Conservation (phyloP, 53 echinoderm and acorn worm species). For the Stichopus horrens region DNA sequence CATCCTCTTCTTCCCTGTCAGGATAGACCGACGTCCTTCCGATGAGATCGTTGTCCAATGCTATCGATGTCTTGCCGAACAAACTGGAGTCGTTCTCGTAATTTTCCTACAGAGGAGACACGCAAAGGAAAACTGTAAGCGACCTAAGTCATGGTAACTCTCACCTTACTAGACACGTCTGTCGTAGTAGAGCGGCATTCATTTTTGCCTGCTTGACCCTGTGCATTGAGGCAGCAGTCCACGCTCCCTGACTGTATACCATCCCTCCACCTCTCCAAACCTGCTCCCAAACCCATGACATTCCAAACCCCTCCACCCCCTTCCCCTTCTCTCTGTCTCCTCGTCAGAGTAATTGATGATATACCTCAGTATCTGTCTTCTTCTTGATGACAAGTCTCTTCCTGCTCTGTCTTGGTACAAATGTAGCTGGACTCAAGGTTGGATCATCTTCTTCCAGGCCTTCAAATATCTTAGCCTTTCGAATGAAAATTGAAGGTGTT, state of each 20-base stretch:
- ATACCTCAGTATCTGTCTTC: conserved; percentile 54
- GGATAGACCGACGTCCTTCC: conserved; percentile 21
- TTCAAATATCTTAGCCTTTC: conserved; percentile 86
- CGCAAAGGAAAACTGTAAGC: not conserved
- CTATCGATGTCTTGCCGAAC: not conserved
- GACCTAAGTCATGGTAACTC: not conserved
- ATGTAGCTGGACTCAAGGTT: conserved; percentile 81
- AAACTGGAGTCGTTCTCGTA: conserved; percentile 3
- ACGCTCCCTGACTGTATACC: too few relatives aligned
- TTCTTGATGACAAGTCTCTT: conserved; percentile 95
- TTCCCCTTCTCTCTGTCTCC: too few relatives aligned
- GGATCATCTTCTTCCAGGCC: conserved; percentile 92
- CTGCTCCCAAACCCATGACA: too few relatives aligned
- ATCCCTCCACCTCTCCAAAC: too few relatives aligned
- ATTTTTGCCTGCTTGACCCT: too few relatives aligned
- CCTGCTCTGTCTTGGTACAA: conserved; percentile 79
- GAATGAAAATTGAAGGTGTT: not conserved
- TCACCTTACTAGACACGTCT: too few relatives aligned
- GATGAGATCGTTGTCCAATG: conserved; percentile 5
- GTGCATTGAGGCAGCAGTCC: too few relatives aligned
- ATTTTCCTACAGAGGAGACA: not conserved
- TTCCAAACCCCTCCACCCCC: too few relatives aligned
- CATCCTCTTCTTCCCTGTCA: not conserved
- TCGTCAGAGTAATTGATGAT: not conserved
- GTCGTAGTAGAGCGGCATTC: too few relatives aligned